Evolutionary conservation across 2,797 vertebrate genomes (phyloP).

Genomic region (Crax fasciolata): DNA sequence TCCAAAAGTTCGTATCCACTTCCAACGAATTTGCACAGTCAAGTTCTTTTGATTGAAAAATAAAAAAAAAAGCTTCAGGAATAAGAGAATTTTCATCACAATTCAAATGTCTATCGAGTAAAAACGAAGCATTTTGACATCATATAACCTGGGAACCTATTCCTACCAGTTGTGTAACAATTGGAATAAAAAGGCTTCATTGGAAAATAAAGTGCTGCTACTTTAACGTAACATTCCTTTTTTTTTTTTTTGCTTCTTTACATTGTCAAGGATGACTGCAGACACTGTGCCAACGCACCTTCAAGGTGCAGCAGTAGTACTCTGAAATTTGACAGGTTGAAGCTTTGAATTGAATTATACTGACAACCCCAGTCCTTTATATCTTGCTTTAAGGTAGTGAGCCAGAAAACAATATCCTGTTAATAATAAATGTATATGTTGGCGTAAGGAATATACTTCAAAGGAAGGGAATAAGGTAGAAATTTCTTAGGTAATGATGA

Average conservation of each 20-base stretch:
- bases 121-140: neutral
- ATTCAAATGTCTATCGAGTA: neutral
- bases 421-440: neutral
- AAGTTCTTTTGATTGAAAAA: neutral
- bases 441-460: neutral
- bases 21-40: neutral
- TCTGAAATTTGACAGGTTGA: conserved; percentile 17
- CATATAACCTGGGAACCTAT: neutral
- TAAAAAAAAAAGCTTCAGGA: neutral
- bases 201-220: neutral
- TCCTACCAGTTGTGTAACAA: neutral
- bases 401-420: neutral
- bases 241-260: neutral
- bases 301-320: neutral
- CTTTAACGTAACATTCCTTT: neutral
- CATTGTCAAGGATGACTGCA: neutral
- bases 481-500: neutral
- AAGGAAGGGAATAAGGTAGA: neutral
- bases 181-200: neutral
- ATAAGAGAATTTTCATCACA: neutral
- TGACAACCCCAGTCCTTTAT: conserved; percentile 2
- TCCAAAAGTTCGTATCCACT: neutral
- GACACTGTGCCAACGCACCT: neutral
- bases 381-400: neutral
- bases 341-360: conserved; percentile 5